Evolutionary conservation across 2,113 vertebrate species (phyloP), one percentile per base, ranked within the genome.

Genomic region (Poecilia latipinna): DNA sequence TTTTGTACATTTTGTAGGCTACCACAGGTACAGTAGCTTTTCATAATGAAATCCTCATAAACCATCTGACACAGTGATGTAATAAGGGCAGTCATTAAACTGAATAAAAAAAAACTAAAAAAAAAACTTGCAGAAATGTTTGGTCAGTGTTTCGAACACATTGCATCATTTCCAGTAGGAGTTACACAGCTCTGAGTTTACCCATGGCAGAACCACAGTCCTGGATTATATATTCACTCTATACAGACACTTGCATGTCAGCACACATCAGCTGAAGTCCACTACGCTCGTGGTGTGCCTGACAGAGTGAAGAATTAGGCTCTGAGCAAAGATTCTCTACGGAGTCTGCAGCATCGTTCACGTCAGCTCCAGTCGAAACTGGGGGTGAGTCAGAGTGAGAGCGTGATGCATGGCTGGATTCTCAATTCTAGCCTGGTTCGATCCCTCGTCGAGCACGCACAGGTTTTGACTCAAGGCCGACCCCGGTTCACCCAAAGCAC

Each of bases 181-280:
- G 78, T 87, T 69, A 63, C 51, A 69, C 83, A 61, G 70, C 78
- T 71, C 64, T 4, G 54, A 82, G 65, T 78, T 92, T 68, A 83
- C 85, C 76, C 83, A 80, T 76, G 86, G 82, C 68, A 73, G 77
- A 70, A 65, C 78, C 70, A 76, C 83, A 42, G 77, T 63, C 77
- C 67, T 15, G 26, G 74, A 78, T 90, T 90, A 82, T 85, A 78
- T 83, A 84, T 82, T 89, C 87, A 82, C 75, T 82, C 79, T 83
- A 75, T 82, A 76, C 71, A 68, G 86, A 74, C 83, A 81, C 73
- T 82, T 75, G 70, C 74, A 82, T 78, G 84, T 90, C 86, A 88
- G 84, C 79, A 63, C 88, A 69, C 78, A 86, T 88, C 83, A 85
- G 85, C 82, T 64, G 74, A 66, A 84, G 81, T 75, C 87, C 54